Evolutionary conservation across 2,888 invertebrate species (phyloP).

Genomic region (Drosophila acutilabella): DNA sequence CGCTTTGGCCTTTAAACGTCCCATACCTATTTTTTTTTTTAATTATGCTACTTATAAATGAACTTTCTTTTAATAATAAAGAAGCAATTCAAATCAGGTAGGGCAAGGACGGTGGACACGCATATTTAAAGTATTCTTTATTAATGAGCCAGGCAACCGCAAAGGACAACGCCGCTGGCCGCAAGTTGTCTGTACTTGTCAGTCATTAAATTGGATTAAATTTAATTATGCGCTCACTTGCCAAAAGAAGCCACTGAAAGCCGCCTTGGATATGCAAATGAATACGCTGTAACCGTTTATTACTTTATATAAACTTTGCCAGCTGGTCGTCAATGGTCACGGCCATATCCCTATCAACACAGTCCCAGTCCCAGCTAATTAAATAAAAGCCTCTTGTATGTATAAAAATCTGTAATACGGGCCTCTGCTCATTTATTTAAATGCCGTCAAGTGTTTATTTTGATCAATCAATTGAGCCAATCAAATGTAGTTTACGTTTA

Average conservation of each 20-base stretch:
- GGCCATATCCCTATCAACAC: conserved; percentile 30
- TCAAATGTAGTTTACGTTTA: conserved; percentile 12
- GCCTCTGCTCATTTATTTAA: conserved; percentile 21
- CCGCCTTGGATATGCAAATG: conserved; percentile 63
- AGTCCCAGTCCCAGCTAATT: conserved; percentile 40
- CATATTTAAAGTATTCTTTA: conserved; percentile 22
- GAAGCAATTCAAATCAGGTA: conserved; percentile 7
- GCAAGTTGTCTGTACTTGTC: conserved; percentile 46
- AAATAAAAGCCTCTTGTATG: conserved; percentile 40
- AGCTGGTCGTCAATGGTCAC: conserved; percentile 33
- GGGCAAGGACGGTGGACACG: conserved; percentile 6
- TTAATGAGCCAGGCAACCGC: conserved; percentile 27
- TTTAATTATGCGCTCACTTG: conserved; percentile 68
- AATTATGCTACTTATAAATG: conserved; percentile 3
- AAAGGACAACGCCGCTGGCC: conserved; percentile 18
- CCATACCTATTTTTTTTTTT: neutral
- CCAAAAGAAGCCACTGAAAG: conserved; percentile 35
- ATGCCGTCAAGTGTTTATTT: conserved; percentile 19
- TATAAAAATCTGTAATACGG: conserved; percentile 23
- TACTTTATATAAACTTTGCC: conserved; percentile 56
- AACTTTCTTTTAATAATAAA: conserved; percentile 25
- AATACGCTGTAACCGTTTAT: conserved; percentile 60
- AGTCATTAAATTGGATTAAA: conserved; percentile 68
- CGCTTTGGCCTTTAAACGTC: neutral
- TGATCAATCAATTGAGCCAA: conserved; percentile 18